phyloP scores from a whole-genome alignment of 2,797 vertebrate species.

The Gallinago solitaria region DNA sequence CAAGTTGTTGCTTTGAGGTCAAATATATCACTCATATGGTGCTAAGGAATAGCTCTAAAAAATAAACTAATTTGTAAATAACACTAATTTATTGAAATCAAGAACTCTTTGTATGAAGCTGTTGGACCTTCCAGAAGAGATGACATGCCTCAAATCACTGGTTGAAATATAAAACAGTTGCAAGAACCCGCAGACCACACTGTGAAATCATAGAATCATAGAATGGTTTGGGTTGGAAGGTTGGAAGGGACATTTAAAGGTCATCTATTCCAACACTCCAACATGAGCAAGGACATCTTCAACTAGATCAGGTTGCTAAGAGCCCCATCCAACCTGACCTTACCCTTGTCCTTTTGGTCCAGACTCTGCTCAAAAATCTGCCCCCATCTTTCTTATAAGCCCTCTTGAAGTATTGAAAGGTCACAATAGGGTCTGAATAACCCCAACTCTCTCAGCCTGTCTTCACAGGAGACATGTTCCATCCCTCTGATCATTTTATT shows the following conservation, averaged over 20 bases:
- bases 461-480: neutral
- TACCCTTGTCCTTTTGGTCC: neutral
- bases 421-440: neutral
- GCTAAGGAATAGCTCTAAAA: neutral
- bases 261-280: neutral
- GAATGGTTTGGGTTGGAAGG: neutral
- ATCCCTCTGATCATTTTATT: neutral
- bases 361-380: neutral
- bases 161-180: neutral
- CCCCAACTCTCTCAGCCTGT: neutral
- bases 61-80: neutral
- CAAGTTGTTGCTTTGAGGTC: neutral
- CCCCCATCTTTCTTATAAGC: neutral
- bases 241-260: neutral
- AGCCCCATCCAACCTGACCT: rapidly evolving
- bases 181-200: neutral
- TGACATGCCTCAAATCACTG: neutral
- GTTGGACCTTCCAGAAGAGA: neutral
- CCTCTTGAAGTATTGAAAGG: neutral
- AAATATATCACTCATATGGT: neutral
- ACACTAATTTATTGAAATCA: neutral
- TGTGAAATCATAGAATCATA: neutral
- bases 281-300: neutral
- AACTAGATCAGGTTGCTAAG: neutral
- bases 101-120: neutral